phyloP scores from a whole-genome alignment of 2,113 vertebrate species.

The Tupaia tana region DNA sequence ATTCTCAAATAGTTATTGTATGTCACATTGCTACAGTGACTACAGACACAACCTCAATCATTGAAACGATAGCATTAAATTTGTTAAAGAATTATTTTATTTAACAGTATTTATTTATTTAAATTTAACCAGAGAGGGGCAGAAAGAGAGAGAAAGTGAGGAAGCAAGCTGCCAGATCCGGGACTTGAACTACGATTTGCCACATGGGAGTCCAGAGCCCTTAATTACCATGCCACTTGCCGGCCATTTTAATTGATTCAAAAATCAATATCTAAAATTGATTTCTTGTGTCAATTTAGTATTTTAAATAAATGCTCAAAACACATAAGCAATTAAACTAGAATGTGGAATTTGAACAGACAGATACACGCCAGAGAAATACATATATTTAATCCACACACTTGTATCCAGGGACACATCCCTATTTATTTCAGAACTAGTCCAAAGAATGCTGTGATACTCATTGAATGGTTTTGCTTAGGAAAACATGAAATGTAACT shows the following conservation, averaged over 20 bases:
- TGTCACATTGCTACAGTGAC: background rate
- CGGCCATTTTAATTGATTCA: no score
- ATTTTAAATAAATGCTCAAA: background rate
- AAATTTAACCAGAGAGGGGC: no score
- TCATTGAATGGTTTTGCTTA: background rate
- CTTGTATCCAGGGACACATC: background rate
- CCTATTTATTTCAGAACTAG: background rate
- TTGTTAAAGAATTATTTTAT: background rate
- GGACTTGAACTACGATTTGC: no score
- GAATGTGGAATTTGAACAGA: background rate
- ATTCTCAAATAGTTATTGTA: background rate
- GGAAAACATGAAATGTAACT: slow-evolving; percentile 18
- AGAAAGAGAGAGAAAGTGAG: no score
- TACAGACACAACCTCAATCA: background rate
- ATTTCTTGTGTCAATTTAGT: background rate
- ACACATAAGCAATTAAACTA: background rate
- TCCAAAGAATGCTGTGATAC: background rate
- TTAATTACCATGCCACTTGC: no score
- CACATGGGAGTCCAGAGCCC: no score
- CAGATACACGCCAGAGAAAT: background rate
- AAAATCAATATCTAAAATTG: background rate
- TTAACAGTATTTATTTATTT: no score
- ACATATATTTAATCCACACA: background rate
- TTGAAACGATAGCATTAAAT: background rate
- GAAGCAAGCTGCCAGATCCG: no score